phyloP scores from a whole-genome alignment of 2,888 invertebrate species.

The Tuta absoluta region DNA sequence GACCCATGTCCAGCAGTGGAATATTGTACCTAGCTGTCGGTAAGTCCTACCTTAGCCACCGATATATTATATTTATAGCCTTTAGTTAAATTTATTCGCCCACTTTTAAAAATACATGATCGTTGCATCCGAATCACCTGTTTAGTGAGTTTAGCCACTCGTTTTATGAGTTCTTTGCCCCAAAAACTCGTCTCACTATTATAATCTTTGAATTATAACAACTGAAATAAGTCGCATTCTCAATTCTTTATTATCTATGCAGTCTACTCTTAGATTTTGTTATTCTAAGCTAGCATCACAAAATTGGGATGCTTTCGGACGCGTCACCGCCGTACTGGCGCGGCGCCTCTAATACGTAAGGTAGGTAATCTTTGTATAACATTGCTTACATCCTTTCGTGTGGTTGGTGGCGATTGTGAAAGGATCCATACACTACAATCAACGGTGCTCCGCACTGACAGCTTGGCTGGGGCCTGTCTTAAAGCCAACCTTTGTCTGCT shows the following conservation, averaged over 20 bases:
- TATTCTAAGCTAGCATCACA: not conserved
- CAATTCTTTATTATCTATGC: slow-evolving; percentile 21
- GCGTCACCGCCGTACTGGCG: too few species aligned
- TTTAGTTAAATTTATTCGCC: slow-evolving; percentile 22
- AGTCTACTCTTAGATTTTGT: slow-evolving; percentile 9
- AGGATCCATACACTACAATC: too few species aligned
- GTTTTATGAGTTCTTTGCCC: slow-evolving; percentile 50
- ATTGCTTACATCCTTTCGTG: too few species aligned
- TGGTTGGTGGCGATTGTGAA: too few species aligned
- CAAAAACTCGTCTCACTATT: slow-evolving; percentile 31
- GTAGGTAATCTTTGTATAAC: too few species aligned
- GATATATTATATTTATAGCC: not conserved
- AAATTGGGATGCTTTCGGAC: too few species aligned
- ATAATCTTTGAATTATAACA: slow-evolving; percentile 8
- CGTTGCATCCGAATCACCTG: slow-evolving; percentile 40
- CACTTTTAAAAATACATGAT: slow-evolving; percentile 28
- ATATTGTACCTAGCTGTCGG: not conserved
- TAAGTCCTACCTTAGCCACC: not conserved
- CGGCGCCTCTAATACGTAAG: too few species aligned
- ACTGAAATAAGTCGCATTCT: slow-evolving; percentile 6
- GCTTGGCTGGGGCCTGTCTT: too few species aligned
- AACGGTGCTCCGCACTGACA: too few species aligned
- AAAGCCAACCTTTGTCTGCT: too few species aligned
- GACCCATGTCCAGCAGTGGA: too few species aligned
- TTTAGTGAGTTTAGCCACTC: slow-evolving; percentile 35